These are phyloP conservation scores for Podiceps cristatus DNA, from an alignment of 2,113 vertebrate genomes.

Conservation along the genomic window DNA sequence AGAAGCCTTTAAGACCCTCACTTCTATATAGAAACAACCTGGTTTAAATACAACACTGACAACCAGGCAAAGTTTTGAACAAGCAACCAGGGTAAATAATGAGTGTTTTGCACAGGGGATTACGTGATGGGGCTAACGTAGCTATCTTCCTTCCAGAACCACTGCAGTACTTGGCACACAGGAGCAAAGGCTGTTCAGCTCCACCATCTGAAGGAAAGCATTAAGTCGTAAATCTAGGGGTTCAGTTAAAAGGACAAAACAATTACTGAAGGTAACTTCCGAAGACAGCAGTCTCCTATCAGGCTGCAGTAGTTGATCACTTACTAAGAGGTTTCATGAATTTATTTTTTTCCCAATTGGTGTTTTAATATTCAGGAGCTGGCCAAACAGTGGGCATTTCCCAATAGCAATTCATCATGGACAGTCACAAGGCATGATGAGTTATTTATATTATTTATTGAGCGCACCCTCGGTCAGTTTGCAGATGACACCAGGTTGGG, in stretches of 20 bases:
- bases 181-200: not conserved
- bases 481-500: too few relatives aligned
- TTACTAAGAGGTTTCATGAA: not conserved
- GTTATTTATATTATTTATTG: too few relatives aligned
- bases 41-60: not conserved
- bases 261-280: not conserved
- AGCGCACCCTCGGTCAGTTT: too few relatives aligned
- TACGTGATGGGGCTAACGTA: fast-evolving
- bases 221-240: not conserved
- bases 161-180: not conserved
- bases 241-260: not conserved
- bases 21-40: not conserved
- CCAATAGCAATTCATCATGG: not conserved
- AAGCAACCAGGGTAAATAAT: not conserved
- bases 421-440: not conserved
- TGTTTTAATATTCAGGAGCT: not conserved
- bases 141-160: not conserved
- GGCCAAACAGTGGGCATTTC: not conserved
- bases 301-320: not conserved
- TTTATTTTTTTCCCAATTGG: too few relatives aligned
- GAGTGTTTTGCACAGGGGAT: not conserved
- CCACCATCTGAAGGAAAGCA: not conserved
- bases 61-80: not conserved
- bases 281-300: too few relatives aligned
- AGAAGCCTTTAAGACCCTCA: not conserved